Conservation (phyloP, 1,140 invertebrate genomes). For the Hetaerina americana region DNA sequence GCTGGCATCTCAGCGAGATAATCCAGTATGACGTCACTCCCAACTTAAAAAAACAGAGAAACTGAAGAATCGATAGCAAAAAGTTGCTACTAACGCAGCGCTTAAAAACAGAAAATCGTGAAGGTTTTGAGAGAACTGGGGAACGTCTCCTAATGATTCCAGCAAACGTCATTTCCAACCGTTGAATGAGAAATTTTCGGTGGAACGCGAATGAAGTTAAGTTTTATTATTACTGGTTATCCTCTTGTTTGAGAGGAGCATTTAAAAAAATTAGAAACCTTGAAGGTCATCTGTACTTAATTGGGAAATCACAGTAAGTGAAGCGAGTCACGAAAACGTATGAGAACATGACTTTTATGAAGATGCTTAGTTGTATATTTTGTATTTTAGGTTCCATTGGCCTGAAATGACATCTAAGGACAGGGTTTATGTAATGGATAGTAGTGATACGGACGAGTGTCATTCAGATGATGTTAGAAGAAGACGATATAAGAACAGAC, state of each 20-base stretch:
- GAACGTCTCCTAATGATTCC: constrained; percentile 25
- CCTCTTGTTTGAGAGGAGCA: constrained; percentile 8
- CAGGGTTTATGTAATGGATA: not conserved
- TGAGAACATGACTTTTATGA: no score
- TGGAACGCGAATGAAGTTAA: constrained; percentile 8
- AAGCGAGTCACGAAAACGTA: not conserved
- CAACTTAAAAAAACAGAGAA: not conserved
- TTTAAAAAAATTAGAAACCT: constrained; percentile 1
- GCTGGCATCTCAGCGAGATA: not conserved
- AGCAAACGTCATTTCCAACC: not conserved
- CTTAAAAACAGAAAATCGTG: not conserved
- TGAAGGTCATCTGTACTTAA: not conserved
- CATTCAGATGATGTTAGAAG: not conserved
- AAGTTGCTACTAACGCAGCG: not conserved
- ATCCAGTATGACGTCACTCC: no score
- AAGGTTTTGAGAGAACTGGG: constrained; percentile 21
- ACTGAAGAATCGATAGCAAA: constrained; percentile 6
- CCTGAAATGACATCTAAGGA: not conserved
- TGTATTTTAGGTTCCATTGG: not conserved
- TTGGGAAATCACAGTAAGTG: not conserved
- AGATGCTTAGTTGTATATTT: not conserved
- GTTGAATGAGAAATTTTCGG: constrained; percentile 9
- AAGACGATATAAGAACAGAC: not conserved
- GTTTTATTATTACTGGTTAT: constrained; percentile 3
- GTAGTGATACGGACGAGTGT: not conserved